Conservation (phyloP, 2,888 invertebrate species). For the Ornithoptera priamus region DNA sequence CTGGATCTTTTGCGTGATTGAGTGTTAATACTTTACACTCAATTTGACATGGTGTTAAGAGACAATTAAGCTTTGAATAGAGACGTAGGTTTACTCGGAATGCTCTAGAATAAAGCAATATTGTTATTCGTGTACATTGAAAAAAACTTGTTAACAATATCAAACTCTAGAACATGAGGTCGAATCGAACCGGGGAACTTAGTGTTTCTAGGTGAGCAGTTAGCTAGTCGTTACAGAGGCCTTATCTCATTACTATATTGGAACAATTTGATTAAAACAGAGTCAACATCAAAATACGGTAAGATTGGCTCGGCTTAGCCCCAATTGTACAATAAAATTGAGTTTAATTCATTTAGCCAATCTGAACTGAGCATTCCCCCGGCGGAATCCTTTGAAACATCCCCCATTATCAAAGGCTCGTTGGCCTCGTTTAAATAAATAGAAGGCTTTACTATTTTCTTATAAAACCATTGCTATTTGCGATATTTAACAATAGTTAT, state of each 20-base stretch:
- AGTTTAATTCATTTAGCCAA: conserved; percentile 21
- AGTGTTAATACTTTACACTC: no score
- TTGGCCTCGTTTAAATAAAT: neutral
- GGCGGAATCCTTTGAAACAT: conserved; percentile 3
- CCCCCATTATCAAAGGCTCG: neutral
- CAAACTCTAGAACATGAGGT: no score
- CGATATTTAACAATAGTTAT: neutral
- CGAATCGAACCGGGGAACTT: no score
- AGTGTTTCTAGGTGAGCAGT: no score
- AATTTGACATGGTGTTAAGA: no score
- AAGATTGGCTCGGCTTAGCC: conserved; percentile 6
- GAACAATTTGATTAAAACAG: conserved; percentile 10
- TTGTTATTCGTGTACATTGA: no score
- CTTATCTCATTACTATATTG: neutral
- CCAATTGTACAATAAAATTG: conserved; percentile 9
- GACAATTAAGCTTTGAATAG: no score
- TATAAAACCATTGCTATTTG: neutral
- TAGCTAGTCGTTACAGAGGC: no score
- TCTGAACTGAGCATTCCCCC: conserved; percentile 3
- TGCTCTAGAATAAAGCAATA: no score
- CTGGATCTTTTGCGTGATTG: no score
- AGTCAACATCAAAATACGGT: conserved; percentile 12
- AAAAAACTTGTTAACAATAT: no score
- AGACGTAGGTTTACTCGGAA: no score
- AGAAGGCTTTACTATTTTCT: neutral